phyloP scores from a whole-genome alignment of 1,140 invertebrate genomes.

The Babylonia areolata region DNA sequence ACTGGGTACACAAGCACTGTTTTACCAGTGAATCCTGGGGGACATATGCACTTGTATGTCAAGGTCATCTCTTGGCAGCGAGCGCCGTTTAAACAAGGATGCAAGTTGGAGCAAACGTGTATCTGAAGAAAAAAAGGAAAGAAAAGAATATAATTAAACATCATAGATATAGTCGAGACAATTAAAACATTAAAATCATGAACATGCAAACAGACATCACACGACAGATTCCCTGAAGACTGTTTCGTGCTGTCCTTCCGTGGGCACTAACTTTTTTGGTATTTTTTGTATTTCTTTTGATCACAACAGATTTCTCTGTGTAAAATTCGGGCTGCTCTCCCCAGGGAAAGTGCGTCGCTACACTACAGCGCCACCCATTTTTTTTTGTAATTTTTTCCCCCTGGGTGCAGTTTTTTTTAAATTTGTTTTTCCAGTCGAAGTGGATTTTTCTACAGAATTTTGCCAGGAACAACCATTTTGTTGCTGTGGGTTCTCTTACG shows the following conservation, averaged over 20 bases:
- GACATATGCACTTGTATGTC: conserved; percentile 45
- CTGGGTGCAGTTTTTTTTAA: too few species aligned
- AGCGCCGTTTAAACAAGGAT: conserved; percentile 93
- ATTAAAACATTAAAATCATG: not conserved
- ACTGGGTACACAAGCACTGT: not conserved
- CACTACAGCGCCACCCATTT: too few species aligned
- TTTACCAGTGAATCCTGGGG: conserved; percentile 33
- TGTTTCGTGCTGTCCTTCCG: too few species aligned
- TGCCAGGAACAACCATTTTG: too few species aligned
- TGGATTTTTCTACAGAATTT: too few species aligned
- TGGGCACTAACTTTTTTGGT: too few species aligned
- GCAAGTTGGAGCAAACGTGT: conserved; percentile 62
- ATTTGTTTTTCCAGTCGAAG: too few species aligned
- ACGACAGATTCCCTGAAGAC: not conserved
- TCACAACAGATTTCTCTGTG: too few species aligned
- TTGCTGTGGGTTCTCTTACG: too few species aligned
- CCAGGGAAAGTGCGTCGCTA: too few species aligned
- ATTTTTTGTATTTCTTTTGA: not conserved
- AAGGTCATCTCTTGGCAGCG: conserved; percentile 80
- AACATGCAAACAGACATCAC: not conserved
- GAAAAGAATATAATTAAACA: not conserved
- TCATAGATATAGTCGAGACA: not conserved
- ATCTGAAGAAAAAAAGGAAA: not conserved
- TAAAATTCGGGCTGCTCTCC: too few species aligned
- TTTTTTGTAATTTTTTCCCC: too few species aligned